Percentiles rank a stretch among this genome's conserved stretches.
These are phyloP conservation scores for Amblyopsis rosae DNA, from an alignment of 2,113 vertebrate genomes.

Conservation along the genomic window DNA sequence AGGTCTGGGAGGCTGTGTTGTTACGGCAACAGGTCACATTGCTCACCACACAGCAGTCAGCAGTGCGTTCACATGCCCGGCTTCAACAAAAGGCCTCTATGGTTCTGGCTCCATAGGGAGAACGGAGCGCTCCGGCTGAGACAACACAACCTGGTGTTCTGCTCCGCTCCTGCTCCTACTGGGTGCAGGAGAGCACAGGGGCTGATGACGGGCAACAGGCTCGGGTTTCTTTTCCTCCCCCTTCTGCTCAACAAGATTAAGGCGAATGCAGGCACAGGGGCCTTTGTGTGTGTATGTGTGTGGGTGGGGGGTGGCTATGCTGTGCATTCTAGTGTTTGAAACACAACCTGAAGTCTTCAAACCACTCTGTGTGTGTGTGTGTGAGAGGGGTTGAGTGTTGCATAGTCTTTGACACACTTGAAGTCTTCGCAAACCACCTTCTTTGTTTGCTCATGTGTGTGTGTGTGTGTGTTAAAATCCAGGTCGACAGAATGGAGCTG, in stretches of 20 bases:
- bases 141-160: conserved; percentile 68
- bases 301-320: not conserved
- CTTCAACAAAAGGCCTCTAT: conserved; percentile 60
- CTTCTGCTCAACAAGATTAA: conserved; percentile 41
- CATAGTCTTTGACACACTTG: no score
- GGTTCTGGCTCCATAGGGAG: conserved; percentile 48
- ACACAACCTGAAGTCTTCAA: no score
- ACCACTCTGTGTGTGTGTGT: conserved; percentile 1
- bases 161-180: conserved; percentile 33
- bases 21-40: conserved; percentile 67
- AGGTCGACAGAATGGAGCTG: conserved; percentile 30
- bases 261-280: conserved; percentile 56
- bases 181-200: not conserved
- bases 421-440: no score
- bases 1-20: conserved; percentile 31
- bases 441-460: conserved; percentile 19
- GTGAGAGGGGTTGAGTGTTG: conserved; percentile 1
- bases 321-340: not conserved
- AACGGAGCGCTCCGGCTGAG: conserved; percentile 54
- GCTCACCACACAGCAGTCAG: conserved; percentile 62
- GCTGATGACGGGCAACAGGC: not conserved
- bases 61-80: conserved; percentile 75
- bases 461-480: conserved; percentile 32
- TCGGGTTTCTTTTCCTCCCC: conserved; percentile 29
- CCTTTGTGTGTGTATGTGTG: conserved; percentile 23